These are phyloP conservation scores for Turritopsis dohrnii DNA, from an alignment of 30 jellyfish, hydroid and myxozoan species.

Conservation along the genomic window DNA sequence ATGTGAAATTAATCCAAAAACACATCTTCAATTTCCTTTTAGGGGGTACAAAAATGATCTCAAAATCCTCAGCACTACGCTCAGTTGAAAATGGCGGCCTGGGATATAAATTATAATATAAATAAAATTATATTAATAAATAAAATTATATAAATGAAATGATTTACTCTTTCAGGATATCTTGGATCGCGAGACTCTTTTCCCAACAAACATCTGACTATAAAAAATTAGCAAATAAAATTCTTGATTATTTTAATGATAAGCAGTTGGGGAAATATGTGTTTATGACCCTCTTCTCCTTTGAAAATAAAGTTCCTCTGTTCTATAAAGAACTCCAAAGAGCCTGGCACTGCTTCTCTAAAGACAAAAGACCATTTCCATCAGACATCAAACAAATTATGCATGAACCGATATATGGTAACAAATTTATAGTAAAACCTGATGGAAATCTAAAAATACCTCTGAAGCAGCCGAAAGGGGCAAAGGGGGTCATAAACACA, in stretches of 20 bases:
- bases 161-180: too few species aligned
- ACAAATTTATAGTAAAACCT: neutral
- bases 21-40: neutral
- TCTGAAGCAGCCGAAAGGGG: neutral
- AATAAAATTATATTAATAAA: too few species aligned
- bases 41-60: neutral
- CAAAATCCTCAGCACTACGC: neutral
- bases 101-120: too few species aligned
- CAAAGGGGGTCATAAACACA: neutral
- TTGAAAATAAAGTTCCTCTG: too few species aligned
- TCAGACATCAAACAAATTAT: neutral
- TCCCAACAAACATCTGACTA: too few species aligned
- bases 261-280: too few species aligned
- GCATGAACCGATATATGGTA: neutral
- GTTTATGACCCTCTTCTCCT: too few species aligned
- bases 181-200: too few species aligned
- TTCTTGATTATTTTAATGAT: too few species aligned
- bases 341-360: too few species aligned
- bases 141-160: too few species aligned
- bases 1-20: neutral
- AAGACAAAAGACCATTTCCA: neutral
- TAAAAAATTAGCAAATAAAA: neutral
- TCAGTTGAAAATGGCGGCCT: constrained; percentile 9
- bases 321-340: too few species aligned
- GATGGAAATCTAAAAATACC: neutral